These are phyloP conservation scores for Lottia scabra DNA, from an alignment of 2,888 invertebrate species.

Conservation along the genomic window DNA sequence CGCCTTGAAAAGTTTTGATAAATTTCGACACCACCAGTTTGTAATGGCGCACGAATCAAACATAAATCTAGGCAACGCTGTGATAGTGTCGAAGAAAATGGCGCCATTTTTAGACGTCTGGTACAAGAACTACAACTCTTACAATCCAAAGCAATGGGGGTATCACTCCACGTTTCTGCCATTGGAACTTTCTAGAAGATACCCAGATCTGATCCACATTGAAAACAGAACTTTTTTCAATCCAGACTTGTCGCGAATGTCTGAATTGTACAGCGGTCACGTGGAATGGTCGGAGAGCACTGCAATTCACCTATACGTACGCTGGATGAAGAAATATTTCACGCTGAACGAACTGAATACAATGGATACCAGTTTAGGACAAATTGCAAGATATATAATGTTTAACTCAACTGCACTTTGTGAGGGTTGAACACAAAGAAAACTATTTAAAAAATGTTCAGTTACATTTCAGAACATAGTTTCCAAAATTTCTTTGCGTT, in stretches of 20 bases:
- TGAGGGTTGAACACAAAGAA: too few relatives aligned
- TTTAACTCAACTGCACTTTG: slow-evolving; percentile 23
- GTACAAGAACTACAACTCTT: slow-evolving; percentile 47
- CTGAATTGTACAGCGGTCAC: slow-evolving; percentile 35
- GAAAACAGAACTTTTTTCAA: slow-evolving; percentile 40
- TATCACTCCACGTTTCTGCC: slow-evolving; percentile 47
- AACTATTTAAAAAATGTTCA: too few relatives aligned
- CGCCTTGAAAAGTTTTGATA: slow-evolving; percentile 45
- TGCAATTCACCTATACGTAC: slow-evolving; percentile 51
- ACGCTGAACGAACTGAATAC: slow-evolving; percentile 13
- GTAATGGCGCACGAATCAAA: slow-evolving; percentile 53
- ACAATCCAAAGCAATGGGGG: slow-evolving; percentile 40
- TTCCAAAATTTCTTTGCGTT: too few relatives aligned
- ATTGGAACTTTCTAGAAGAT: slow-evolving; percentile 34
- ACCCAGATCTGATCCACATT: slow-evolving; percentile 39
- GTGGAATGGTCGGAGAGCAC: slow-evolving; percentile 46
- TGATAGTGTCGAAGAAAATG: slow-evolving; percentile 48
- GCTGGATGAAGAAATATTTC: slow-evolving; percentile 23
- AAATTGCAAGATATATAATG: slow-evolving; percentile 25
- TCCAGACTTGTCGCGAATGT: slow-evolving; percentile 34
- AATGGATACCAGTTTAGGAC: slow-evolving; percentile 27
- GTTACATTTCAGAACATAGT: too few relatives aligned
- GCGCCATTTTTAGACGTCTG: slow-evolving; percentile 52
- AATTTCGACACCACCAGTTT: slow-evolving; percentile 43
- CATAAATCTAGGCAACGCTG: slow-evolving; percentile 50